Evolutionary conservation across 2,113 vertebrate species (phyloP).

Genomic region (Promerops cafer): DNA sequence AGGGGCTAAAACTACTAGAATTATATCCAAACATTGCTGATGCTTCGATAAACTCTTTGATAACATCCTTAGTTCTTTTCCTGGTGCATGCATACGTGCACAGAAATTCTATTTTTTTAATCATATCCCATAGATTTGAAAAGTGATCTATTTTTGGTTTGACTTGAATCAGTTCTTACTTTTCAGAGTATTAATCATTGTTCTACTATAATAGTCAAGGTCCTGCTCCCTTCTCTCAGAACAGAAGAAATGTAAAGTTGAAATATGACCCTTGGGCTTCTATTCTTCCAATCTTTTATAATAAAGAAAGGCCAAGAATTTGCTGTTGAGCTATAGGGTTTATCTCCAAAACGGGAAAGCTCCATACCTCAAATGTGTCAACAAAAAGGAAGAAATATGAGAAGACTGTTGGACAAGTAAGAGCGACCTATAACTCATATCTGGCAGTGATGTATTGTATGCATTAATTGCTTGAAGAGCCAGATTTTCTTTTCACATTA

Average conservation of each 20-base stretch:
- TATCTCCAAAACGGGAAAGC: slow-evolving; percentile 59
- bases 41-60: neutral
- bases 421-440: slow-evolving; percentile 14
- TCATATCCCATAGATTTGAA: slow-evolving; percentile 33
- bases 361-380: slow-evolving; percentile 44
- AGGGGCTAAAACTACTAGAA: neutral
- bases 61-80: neutral
- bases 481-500: slow-evolving; percentile 57
- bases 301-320: slow-evolving; percentile 61
- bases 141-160: slow-evolving; percentile 18
- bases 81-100: neutral
- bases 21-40: neutral
- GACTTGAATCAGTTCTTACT: slow-evolving; percentile 52
- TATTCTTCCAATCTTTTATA: slow-evolving; percentile 48
- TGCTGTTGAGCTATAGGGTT: slow-evolving; percentile 66
- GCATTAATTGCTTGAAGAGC: slow-evolving; percentile 37
- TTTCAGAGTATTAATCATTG: slow-evolving; percentile 60
- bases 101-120: neutral
- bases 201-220: slow-evolving; percentile 65
- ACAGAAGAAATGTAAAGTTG: slow-evolving; percentile 52
- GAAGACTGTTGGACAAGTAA: slow-evolving; percentile 29
- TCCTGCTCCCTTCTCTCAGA: slow-evolving; percentile 54
- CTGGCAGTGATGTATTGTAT: slow-evolving; percentile 50
- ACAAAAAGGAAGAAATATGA: slow-evolving; percentile 38
- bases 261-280: slow-evolving; percentile 64